Conservation (phyloP, 2,888 invertebrate genomes). For the Eupithecia subfuscata region DNA sequence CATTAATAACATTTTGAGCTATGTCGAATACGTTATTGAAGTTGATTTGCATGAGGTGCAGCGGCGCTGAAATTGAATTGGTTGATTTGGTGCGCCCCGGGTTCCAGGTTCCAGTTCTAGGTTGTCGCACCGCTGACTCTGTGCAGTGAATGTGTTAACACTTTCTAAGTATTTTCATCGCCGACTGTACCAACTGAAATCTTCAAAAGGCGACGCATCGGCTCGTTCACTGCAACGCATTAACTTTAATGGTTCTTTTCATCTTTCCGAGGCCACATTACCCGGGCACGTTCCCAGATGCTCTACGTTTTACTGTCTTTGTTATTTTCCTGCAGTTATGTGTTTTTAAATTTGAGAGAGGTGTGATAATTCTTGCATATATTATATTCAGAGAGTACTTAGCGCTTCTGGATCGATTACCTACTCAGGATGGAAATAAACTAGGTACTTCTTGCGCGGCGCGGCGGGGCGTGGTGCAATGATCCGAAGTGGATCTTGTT, state of each 20-base stretch:
- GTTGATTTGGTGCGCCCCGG: too few relatives aligned
- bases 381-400: not conserved
- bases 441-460: not conserved
- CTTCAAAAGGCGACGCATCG: conserved; percentile 21
- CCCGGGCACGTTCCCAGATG: not conserved
- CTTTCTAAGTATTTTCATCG: not conserved
- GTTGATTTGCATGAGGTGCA: not conserved
- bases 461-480: not conserved
- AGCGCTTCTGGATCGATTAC: not conserved
- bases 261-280: conserved; percentile 20
- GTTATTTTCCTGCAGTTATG: not conserved
- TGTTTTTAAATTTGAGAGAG: not conserved
- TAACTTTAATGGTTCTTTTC: conserved; percentile 27
- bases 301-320: not conserved
- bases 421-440: not conserved
- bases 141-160: not conserved
- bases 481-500: not conserved
- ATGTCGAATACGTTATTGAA: too few relatives aligned
- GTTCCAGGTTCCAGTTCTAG: too few relatives aligned
- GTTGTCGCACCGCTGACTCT: not conserved
- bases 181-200: not conserved
- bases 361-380: not conserved
- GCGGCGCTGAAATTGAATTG: not conserved
- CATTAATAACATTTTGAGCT: too few relatives aligned
- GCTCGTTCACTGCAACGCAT: conserved; percentile 24